Conservation (phyloP, 1,140 invertebrate species). For the Arion vulgaris region DNA sequence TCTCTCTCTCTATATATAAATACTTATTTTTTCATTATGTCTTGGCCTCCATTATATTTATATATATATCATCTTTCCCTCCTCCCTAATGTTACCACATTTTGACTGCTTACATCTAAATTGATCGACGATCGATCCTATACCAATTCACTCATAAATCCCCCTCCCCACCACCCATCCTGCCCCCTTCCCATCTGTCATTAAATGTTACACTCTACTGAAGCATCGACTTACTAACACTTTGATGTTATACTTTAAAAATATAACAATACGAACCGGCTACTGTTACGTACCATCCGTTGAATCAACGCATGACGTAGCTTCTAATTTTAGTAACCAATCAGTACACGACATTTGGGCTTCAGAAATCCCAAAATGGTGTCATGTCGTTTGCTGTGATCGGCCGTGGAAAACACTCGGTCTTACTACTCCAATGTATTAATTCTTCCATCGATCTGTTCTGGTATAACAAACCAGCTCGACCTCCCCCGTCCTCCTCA, state of each 20-base stretch:
- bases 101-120: too few species aligned
- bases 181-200: neutral
- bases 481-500: neutral
- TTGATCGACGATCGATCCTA: too few species aligned
- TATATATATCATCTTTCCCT: too few species aligned
- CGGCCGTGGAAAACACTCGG: neutral
- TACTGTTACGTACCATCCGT: neutral
- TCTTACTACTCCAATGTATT: constrained; percentile 1
- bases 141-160: too few species aligned
- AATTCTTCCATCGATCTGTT: constrained; percentile 21
- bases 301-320: constrained; percentile 9
- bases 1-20: too few species aligned
- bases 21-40: too few species aligned
- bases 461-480: neutral
- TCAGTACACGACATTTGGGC: neutral
- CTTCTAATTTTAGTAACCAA: neutral
- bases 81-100: too few species aligned
- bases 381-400: constrained; percentile 1
- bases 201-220: neutral
- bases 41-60: too few species aligned
- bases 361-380: constrained; percentile 12
- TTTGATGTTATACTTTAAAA: neutral
- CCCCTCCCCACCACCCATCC: neutral
- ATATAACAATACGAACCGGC: constrained; percentile 3
- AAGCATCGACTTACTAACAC: neutral